phyloP scores from a whole-genome alignment of 2,797 vertebrate species.

The Botia kubotai region DNA sequence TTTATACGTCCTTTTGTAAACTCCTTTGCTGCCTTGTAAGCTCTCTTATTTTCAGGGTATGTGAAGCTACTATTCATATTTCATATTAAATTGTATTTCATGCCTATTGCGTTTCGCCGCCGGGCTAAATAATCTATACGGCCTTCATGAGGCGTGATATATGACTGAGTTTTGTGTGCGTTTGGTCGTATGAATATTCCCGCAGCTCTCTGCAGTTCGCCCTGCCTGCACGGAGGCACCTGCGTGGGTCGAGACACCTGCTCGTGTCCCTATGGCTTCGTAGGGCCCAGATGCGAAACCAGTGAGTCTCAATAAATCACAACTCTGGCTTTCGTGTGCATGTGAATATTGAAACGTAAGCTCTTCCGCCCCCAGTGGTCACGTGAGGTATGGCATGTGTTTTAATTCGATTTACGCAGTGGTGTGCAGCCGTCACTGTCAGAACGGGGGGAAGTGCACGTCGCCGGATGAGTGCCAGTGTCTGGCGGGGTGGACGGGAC shows the following conservation, averaged over 20 bases:
- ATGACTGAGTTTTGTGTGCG: slow-evolving; percentile 18
- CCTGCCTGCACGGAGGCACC: slow-evolving; percentile 79
- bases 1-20: neutral
- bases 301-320: slow-evolving; percentile 64
- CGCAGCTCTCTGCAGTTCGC: slow-evolving; percentile 73
- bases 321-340: neutral
- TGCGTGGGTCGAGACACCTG: slow-evolving; percentile 82
- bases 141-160: slow-evolving; percentile 10
- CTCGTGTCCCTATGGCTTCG: slow-evolving; percentile 83
- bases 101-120: neutral
- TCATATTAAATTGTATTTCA: neutral
- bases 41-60: neutral
- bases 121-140: slow-evolving; percentile 2
- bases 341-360: slow-evolving; percentile 1
- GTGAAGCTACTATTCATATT: neutral
- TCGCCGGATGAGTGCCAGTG: slow-evolving; percentile 81
- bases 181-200: slow-evolving; percentile 32
- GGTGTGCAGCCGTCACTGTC: slow-evolving; percentile 84
- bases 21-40: no score
- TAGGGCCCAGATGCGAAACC: slow-evolving; percentile 82
- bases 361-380: slow-evolving; percentile 2
- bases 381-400: neutral
- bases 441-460: slow-evolving; percentile 79
- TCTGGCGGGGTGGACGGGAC: slow-evolving; percentile 78
- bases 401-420: slow-evolving; percentile 68